Conservation (phyloP, 2,888 invertebrate genomes). For the Caenorhabditis drosophilae region DNA sequence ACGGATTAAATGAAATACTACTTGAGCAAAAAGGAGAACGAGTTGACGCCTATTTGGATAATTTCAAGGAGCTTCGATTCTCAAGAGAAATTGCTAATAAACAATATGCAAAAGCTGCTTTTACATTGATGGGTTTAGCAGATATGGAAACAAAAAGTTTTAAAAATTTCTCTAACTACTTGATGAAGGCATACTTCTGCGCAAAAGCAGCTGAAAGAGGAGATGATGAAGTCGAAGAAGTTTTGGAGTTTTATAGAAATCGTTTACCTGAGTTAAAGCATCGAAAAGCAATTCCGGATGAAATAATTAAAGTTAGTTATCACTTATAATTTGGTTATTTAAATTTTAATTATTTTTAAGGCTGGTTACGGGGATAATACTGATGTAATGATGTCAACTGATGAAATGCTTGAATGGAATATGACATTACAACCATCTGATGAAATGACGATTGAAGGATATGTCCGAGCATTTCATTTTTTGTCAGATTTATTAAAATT, state of each 20-base stretch:
- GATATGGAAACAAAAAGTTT: slow-evolving; percentile 31
- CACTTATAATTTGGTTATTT: neutral
- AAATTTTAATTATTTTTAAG: neutral
- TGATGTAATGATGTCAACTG: slow-evolving; percentile 36
- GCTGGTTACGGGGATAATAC: slow-evolving; percentile 15
- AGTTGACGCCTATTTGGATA: slow-evolving; percentile 33
- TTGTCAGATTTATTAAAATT: slow-evolving; percentile 19
- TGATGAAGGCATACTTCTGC: slow-evolving; percentile 21
- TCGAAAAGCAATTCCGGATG: slow-evolving; percentile 25
- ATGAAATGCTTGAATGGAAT: slow-evolving; percentile 39
- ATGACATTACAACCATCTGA: slow-evolving; percentile 18
- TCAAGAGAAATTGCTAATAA: slow-evolving; percentile 29
- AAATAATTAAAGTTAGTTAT: slow-evolving; percentile 4
- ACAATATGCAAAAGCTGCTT: slow-evolving; percentile 33
- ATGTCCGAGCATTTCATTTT: slow-evolving; percentile 21
- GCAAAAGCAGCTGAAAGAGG: slow-evolving; percentile 3
- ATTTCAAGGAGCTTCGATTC: slow-evolving; percentile 34
- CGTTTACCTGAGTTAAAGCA: slow-evolving; percentile 28
- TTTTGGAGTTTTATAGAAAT: slow-evolving; percentile 23
- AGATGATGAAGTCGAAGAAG: slow-evolving; percentile 11
- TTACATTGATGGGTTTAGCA: slow-evolving; percentile 33
- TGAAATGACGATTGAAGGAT: slow-evolving; percentile 23
- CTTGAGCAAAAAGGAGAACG: slow-evolving; percentile 22
- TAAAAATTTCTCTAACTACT: slow-evolving; percentile 13
- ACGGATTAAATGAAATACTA: slow-evolving; percentile 22